Conservation (phyloP, 1,140 invertebrate species). For the Drosophila erecta region DNA sequence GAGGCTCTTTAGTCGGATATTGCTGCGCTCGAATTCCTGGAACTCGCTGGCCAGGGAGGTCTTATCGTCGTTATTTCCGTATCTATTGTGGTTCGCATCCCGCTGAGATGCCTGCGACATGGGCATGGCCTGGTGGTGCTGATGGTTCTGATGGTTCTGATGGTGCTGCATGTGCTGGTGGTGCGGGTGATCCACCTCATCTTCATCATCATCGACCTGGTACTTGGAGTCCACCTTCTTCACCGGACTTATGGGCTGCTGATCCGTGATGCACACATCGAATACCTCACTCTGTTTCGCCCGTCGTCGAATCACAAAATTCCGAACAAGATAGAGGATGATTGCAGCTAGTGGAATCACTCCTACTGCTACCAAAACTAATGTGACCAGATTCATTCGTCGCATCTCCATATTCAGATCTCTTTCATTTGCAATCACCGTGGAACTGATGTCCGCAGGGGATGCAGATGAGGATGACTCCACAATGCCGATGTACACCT, state of each 20-base stretch:
- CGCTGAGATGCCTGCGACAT: constrained; percentile 42
- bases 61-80: constrained; percentile 65
- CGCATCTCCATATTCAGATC: constrained; percentile 86
- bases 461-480: constrained; percentile 49
- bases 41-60: constrained; percentile 79
- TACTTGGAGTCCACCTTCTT: constrained; percentile 80
- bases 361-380: constrained; percentile 87
- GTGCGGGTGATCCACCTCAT: constrained; percentile 85
- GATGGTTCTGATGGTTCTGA: constrained; percentile 32
- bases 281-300: constrained; percentile 87
- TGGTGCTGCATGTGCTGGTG: constrained; percentile 74
- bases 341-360: constrained; percentile 87
- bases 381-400: constrained; percentile 86
- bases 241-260: constrained; percentile 82
- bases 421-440: constrained; percentile 67
- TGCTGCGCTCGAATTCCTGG: constrained; percentile 92
- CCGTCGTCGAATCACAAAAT: constrained; percentile 86
- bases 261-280: constrained; percentile 86
- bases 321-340: constrained; percentile 86
- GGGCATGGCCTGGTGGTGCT: constrained; percentile 45
- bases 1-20: constrained; percentile 91
- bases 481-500: constrained; percentile 57
- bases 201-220: constrained; percentile 72
- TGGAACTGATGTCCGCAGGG: constrained; percentile 73
- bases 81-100: constrained; percentile 77